These are phyloP conservation scores for western clawed frog (Xenopus tropicalis) DNA, from an alignment of 2,113 vertebrate species.

Conservation along the genomic window DNA sequence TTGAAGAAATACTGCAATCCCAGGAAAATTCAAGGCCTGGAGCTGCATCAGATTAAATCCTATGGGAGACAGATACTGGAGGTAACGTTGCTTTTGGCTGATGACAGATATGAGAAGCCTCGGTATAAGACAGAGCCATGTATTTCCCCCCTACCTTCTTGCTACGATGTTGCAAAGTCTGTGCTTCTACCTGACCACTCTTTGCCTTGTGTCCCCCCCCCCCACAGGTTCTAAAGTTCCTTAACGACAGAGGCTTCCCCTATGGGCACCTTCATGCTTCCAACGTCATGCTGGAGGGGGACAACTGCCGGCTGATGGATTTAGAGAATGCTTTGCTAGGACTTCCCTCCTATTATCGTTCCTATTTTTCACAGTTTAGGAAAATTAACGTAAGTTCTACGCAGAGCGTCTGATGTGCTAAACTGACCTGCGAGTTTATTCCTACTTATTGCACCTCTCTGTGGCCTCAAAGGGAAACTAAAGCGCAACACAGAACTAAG, in stretches of 20 bases:
- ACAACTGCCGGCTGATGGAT: slow-evolving; percentile 82
- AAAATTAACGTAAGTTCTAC: slow-evolving; percentile 84
- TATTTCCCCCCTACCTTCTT: no score
- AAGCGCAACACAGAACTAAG: no score
- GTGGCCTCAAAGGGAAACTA: background rate
- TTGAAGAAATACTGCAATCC: slow-evolving; percentile 94
- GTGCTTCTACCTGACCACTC: no score
- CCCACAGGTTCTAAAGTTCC: slow-evolving; percentile 87
- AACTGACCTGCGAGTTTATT: background rate
- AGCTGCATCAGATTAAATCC: slow-evolving; percentile 83
- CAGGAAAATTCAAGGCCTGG: slow-evolving; percentile 90
- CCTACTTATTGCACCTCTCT: background rate
- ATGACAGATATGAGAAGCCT: no score
- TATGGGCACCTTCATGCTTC: slow-evolving; percentile 88
- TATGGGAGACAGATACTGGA: slow-evolving; percentile 93
- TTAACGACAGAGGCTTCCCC: slow-evolving; percentile 85
- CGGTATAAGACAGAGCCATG: no score
- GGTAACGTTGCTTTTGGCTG: slow-evolving; percentile 58
- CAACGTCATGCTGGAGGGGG: slow-evolving; percentile 86
- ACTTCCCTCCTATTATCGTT: slow-evolving; percentile 83
- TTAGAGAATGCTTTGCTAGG: slow-evolving; percentile 90
- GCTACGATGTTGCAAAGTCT: no score
- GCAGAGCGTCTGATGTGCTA: background rate
- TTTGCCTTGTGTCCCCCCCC: background rate
- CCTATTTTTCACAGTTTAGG: slow-evolving; percentile 81